Conservation (phyloP, 2,797 vertebrate genomes). For the Xenops minutus region DNA sequence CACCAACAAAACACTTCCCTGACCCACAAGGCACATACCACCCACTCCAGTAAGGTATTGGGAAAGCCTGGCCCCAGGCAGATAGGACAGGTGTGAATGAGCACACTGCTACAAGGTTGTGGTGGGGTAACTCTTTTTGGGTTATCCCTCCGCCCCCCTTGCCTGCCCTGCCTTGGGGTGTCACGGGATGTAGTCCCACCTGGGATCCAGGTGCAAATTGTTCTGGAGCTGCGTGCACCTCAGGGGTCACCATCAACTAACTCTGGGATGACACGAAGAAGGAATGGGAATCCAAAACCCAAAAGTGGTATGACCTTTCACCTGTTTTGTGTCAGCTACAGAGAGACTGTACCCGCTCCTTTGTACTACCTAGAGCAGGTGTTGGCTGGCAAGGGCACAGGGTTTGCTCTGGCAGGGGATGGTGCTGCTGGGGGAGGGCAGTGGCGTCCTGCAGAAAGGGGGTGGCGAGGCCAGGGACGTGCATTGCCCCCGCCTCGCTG, state of each 20-base stretch:
- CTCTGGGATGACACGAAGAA: background rate
- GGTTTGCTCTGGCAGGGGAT: background rate
- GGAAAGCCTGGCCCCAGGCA: background rate
- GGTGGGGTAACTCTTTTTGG: background rate
- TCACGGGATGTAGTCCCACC: background rate
- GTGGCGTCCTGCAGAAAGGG: accelerated
- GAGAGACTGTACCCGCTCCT: background rate
- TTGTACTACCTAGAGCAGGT: background rate
- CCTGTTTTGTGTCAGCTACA: background rate
- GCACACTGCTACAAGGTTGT: background rate
- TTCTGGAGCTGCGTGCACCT: background rate
- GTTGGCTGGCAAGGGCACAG: background rate
- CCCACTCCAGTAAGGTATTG: background rate
- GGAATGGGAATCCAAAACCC: background rate
- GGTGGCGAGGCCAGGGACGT: accelerated
- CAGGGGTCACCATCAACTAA: background rate
- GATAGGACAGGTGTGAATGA: background rate
- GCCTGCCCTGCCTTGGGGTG: background rate
- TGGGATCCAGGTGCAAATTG: background rate
- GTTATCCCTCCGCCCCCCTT: accelerated
- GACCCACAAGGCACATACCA: accelerated
- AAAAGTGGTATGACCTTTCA: background rate
- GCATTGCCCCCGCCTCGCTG: accelerated
- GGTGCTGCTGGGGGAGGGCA: background rate
- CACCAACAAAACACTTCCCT: background rate